Evolutionary conservation across 2,888 invertebrate genomes (phyloP), one percentile per base, ranked within the genome.

Genomic region (Amblyjoppa fuscipennis): DNA sequence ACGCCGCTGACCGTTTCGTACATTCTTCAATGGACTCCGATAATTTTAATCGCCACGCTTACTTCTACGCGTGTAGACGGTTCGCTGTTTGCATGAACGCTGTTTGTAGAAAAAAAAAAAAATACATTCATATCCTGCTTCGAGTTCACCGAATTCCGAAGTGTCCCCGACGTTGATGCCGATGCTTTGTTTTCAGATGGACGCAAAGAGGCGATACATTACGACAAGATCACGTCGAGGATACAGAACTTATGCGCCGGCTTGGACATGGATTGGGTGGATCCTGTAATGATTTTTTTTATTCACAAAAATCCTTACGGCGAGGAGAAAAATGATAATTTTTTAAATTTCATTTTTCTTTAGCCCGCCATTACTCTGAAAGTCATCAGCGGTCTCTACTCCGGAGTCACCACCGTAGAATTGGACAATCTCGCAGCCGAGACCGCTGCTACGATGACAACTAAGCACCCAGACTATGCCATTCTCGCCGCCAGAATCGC

Each of bases 341-440:
- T 68, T 38, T 45, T 25, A 3, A 11, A 53, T 66, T 38, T 45
- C 53, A 68, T 56, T 70, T 80, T 28, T 66, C 81, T 87, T 87
- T 87, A 97, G 97, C 96, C 97, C 11, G 95, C 97, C 70, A 98
- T 98, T 85, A 98, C 98, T 0, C 94, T 97, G 88, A 98, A 98
- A 95, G 99, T 99, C 0, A 98, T 99, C 89, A 98, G 95, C 94
- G 99, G 99, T 0, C 95, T 99, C 59, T 99, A 99, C 94, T 97
- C 98, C 85, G 99, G 99, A 16, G 99, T 99, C 1, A 98, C 98
- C 7, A 99, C 99, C 0, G 97, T 98, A 25, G 99, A 99, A 93
- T 95, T 99, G 90, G 99, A 99, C 94, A 99, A 99, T 93, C 95
- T 99, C 87, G 99, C 99, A 66, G 99, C 99, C 0, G 99, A 99